phyloP scores from a whole-genome alignment of 2,888 invertebrate species.

The Ptilodon capucinus region DNA sequence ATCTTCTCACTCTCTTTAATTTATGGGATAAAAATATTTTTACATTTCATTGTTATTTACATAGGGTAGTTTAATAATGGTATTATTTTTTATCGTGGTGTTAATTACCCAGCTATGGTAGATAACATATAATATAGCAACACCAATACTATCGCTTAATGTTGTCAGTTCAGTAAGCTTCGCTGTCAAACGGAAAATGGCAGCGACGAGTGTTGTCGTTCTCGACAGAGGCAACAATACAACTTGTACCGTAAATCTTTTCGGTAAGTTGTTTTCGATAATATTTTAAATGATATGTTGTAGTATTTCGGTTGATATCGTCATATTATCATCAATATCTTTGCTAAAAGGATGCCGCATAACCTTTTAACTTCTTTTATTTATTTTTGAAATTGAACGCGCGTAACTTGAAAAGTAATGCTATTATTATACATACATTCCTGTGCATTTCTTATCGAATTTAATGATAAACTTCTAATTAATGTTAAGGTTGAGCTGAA shows the following conservation, averaged over 20 bases:
- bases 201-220: conserved; percentile 97
- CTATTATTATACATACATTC: background rate
- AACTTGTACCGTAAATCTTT: conserved; percentile 97
- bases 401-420: conserved; percentile 69
- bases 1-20: too few relatives aligned
- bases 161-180: conserved; percentile 75
- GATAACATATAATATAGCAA: conserved; percentile 12
- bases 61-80: too few relatives aligned
- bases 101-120: conserved; percentile 1
- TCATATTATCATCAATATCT: background rate
- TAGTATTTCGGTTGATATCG: background rate
- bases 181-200: conserved; percentile 84
- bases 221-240: conserved; percentile 98
- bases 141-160: conserved; percentile 37
- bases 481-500: conserved; percentile 1
- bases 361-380: conserved; percentile 63
- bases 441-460: background rate
- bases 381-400: conserved; percentile 63
- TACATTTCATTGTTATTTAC: too few relatives aligned
- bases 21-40: too few relatives aligned
- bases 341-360: conserved; percentile 36
- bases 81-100: too few relatives aligned
- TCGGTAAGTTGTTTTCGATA: conserved; percentile 86
- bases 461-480: conserved; percentile 6
- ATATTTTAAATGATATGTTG: too few relatives aligned